Evolutionary conservation across 2,888 invertebrate species (phyloP).

Genomic region (Thymelicus sylvestris): DNA sequence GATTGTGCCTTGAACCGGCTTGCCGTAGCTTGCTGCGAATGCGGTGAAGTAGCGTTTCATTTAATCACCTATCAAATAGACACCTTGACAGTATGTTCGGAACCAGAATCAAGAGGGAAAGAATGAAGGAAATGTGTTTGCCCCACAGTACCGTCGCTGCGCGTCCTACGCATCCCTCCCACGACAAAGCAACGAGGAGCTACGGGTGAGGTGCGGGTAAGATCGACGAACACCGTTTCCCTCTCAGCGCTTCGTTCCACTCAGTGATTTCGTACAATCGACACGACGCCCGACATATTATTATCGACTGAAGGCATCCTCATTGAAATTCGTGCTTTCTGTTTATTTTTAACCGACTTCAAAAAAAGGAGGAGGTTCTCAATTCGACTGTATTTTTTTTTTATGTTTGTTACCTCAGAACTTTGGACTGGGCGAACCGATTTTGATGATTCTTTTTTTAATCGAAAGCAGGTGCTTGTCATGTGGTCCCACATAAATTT

Average conservation of each 20-base stretch:
- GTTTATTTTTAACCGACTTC: not conserved
- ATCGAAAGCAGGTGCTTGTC: too few species aligned
- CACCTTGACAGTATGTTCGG: not conserved
- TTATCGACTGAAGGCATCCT: not conserved
- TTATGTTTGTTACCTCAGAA: too few species aligned
- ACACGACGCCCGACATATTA: constrained; percentile 2
- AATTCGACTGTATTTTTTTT: too few species aligned
- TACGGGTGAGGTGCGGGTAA: not conserved
- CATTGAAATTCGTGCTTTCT: constrained; percentile 5
- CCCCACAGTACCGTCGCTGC: not conserved
- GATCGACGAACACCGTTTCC: constrained; percentile 26
- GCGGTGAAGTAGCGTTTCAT: too few species aligned
- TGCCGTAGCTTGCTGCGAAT: too few species aligned
- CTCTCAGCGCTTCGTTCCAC: constrained; percentile 25
- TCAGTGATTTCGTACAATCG: constrained; percentile 9
- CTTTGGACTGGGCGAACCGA: too few species aligned
- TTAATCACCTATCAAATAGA: not conserved
- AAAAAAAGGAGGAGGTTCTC: too few species aligned
- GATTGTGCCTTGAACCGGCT: too few species aligned
- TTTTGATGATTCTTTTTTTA: too few species aligned
- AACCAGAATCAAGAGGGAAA: not conserved
- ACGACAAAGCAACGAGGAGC: not conserved
- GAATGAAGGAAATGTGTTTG: not conserved
- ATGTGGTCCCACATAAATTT: too few species aligned
- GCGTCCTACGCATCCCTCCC: not conserved